These are phyloP conservation scores for Battus philenor DNA, from an alignment of 1,140 invertebrate species.

Conservation along the genomic window DNA sequence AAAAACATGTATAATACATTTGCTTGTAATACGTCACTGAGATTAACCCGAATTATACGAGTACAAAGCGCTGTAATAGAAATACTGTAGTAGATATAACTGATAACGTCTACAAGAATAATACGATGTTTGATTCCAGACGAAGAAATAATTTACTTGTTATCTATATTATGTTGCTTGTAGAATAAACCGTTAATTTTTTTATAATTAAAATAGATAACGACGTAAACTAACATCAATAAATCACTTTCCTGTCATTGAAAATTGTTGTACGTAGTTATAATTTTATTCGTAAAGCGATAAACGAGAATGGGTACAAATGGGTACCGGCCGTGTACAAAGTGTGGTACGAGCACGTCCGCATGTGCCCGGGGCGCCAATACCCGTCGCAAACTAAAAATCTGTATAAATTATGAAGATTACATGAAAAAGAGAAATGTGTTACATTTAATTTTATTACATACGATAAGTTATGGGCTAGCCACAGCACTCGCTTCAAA, in stretches of 20 bases:
- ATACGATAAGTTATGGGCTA: constrained; percentile 73
- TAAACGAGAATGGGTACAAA: constrained; percentile 17
- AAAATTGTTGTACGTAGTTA: background rate
- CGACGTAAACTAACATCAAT: no score
- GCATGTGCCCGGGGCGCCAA: constrained; percentile 42
- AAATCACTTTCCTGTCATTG: background rate
- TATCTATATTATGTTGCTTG: no score
- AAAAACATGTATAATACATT: no score
- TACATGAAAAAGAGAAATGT: constrained; percentile 75
- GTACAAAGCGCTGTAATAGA: no score
- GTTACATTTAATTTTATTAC: constrained; percentile 76
- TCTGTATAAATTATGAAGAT: constrained; percentile 74
- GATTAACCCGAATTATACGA: no score
- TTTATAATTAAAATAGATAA: no score
- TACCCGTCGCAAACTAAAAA: constrained; percentile 66
- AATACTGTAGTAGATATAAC: no score
- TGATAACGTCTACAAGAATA: no score
- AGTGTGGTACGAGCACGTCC: constrained; percentile 8
- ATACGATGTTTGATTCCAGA: no score
- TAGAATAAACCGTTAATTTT: no score
- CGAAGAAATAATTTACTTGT: no score
- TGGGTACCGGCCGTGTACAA: constrained; percentile 13
- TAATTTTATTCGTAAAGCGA: constrained; percentile 3
- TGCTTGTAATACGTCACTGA: no score
- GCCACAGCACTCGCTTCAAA: constrained; percentile 65